phyloP scores from a whole-genome alignment of 1,140 invertebrate genomes.

The Palaemon carinicauda region DNA sequence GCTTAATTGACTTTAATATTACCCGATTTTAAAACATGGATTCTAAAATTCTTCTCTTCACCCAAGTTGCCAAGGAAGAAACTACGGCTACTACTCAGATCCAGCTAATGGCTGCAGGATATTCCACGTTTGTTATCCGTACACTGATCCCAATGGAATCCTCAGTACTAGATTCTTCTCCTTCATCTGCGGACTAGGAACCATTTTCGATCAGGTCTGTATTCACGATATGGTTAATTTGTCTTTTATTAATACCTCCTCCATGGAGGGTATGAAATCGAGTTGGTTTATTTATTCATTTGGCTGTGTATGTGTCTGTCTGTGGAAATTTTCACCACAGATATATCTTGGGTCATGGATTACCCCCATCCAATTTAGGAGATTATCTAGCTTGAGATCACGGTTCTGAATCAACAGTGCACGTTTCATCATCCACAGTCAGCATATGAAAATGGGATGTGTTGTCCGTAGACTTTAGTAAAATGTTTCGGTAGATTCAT shows the following conservation, averaged over 20 bases:
- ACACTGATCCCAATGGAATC: background rate
- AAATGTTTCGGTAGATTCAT: too few species aligned
- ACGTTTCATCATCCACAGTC: too few species aligned
- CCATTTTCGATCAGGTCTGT: constrained; percentile 46
- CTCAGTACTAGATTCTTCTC: constrained; percentile 20
- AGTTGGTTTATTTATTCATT: background rate
- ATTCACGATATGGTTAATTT: background rate
- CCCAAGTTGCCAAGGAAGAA: constrained; percentile 78
- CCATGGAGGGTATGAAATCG: background rate
- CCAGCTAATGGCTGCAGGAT: constrained; percentile 86
- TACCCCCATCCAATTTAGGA: too few species aligned
- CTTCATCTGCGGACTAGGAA: constrained; percentile 41
- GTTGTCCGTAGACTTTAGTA: too few species aligned
- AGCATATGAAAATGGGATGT: too few species aligned
- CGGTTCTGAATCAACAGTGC: too few species aligned
- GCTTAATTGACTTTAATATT: too few species aligned
- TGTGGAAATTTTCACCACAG: too few species aligned
- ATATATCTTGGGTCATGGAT: too few species aligned
- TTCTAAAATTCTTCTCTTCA: constrained; percentile 49
- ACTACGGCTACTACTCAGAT: constrained; percentile 88
- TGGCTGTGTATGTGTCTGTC: too few species aligned
- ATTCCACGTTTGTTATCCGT: constrained; percentile 77
- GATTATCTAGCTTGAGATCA: too few species aligned
- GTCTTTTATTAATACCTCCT: background rate
- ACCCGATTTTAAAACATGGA: too few species aligned